Conservation (phyloP, 2,888 invertebrate genomes). For the Oscheius myriophilus region DNA sequence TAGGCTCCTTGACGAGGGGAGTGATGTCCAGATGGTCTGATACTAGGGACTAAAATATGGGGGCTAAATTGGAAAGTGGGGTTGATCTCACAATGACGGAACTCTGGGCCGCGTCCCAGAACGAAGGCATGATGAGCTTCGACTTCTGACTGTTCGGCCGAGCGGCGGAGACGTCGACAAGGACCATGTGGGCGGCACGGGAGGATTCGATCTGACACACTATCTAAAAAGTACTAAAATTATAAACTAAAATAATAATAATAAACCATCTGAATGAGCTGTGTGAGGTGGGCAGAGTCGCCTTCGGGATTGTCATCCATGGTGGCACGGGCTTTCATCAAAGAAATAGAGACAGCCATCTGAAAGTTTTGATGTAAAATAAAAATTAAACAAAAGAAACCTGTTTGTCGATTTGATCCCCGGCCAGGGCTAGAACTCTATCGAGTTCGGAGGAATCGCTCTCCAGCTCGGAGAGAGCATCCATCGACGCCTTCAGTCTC, state of each 20-base stretch:
- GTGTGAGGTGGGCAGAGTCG: slow-evolving; percentile 56
- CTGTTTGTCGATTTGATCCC: slow-evolving; percentile 52
- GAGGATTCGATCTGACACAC: slow-evolving; percentile 50
- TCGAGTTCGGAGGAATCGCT: slow-evolving; percentile 42
- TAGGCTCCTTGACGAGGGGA: slow-evolving; percentile 37
- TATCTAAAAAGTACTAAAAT: slow-evolving; percentile 31
- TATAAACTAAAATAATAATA: neutral
- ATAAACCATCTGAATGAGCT: slow-evolving; percentile 58
- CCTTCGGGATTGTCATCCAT: slow-evolving; percentile 52
- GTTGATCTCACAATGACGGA: slow-evolving; percentile 48
- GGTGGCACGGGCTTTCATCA: slow-evolving; percentile 49
- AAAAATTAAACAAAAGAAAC: slow-evolving; percentile 24
- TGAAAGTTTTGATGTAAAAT: slow-evolving; percentile 18
- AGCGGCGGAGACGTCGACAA: slow-evolving; percentile 39
- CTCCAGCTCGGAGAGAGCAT: slow-evolving; percentile 47
- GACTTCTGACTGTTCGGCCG: neutral
- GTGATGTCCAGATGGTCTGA: slow-evolving; percentile 65
- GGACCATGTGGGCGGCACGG: slow-evolving; percentile 41
- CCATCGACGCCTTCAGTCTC: slow-evolving; percentile 31
- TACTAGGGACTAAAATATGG: slow-evolving; percentile 47
- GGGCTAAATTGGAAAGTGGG: neutral
- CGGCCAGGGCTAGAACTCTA: slow-evolving; percentile 42
- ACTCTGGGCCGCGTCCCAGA: slow-evolving; percentile 59
- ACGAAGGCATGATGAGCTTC: slow-evolving; percentile 34
- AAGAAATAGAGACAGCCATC: slow-evolving; percentile 46